These are phyloP conservation scores for Cochlearius cochlearius DNA, from an alignment of 2,113 vertebrate species.

Conservation along the genomic window DNA sequence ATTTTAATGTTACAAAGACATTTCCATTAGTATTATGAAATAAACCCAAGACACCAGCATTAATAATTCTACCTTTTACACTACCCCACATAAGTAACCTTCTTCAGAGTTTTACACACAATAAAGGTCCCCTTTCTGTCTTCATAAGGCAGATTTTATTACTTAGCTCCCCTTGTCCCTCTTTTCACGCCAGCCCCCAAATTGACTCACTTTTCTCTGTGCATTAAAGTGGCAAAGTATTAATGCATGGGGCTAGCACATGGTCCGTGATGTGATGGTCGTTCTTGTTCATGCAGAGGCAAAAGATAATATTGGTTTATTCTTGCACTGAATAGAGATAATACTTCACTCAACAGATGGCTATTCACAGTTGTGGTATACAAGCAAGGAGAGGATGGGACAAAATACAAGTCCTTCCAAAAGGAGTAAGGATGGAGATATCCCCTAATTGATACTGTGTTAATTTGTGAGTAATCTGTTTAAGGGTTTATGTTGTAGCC, in stretches of 20 bases:
- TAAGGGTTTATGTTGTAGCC: background rate
- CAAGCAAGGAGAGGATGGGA: background rate
- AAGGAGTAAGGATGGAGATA: background rate
- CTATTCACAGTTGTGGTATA: background rate
- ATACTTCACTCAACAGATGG: background rate
- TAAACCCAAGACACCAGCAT: background rate
- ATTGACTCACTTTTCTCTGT: background rate
- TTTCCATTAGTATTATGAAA: background rate
- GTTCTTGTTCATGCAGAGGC: background rate
- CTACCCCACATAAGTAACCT: background rate
- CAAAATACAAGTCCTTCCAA: background rate
- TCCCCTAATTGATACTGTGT: background rate
- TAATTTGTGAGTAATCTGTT: background rate
- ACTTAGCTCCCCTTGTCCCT: background rate
- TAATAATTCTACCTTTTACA: background rate
- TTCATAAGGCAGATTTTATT: background rate
- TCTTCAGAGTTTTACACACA: background rate
- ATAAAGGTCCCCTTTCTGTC: background rate
- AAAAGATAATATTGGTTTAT: background rate
- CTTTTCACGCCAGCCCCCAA: background rate
- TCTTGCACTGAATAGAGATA: background rate
- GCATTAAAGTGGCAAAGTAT: background rate
- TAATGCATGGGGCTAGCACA: background rate
- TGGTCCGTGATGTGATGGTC: background rate
- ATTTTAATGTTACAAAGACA: background rate